Conservation (phyloP, 2,113 vertebrate genomes). For the Tyto alba region DNA sequence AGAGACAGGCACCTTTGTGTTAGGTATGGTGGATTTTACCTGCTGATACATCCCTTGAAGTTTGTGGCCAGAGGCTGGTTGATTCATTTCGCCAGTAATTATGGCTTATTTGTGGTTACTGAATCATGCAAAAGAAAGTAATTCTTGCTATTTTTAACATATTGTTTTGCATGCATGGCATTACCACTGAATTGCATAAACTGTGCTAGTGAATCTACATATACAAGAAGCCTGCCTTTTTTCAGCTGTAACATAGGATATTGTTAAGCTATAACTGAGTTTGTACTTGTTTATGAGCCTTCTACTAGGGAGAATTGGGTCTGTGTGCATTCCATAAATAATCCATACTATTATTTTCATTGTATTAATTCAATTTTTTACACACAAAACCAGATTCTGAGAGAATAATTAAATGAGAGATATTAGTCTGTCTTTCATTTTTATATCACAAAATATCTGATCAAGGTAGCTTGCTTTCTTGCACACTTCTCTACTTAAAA, state of each 20-base stretch:
- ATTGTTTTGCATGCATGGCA: not conserved
- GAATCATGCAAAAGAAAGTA: not conserved
- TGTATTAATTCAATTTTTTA: not conserved
- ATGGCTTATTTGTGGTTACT: constrained; percentile 40
- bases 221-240: not conserved
- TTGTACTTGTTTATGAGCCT: not conserved
- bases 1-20: not conserved
- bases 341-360: not conserved
- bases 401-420: not conserved
- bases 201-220: not conserved
- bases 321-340: not conserved
- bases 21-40: constrained; percentile 4
- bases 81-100: constrained; percentile 27
- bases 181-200: not conserved
- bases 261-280: not conserved
- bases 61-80: constrained; percentile 22
- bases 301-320: not conserved
- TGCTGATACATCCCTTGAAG: not conserved
- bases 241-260: not conserved
- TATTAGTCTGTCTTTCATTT: not conserved
- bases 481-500: not conserved
- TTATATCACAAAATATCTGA: not conserved
- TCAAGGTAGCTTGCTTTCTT: not conserved
- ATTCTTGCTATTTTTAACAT: constrained; percentile 38
- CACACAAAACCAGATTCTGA: not conserved